Conservation (phyloP, 2,888 invertebrate species). For the Malacosoma neustria region DNA sequence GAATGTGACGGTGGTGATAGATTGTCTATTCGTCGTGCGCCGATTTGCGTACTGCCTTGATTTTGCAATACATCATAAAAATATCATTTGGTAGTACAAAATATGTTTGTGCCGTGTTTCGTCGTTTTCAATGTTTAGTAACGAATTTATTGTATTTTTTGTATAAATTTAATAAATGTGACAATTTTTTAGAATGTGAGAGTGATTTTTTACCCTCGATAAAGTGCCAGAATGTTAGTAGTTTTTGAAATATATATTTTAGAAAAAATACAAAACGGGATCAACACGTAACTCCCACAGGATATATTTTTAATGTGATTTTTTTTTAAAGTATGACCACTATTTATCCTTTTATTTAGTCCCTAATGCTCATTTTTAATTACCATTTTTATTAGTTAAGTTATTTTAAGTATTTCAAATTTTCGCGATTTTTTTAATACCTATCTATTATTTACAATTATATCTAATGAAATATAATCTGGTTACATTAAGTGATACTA, state of each 20-base stretch:
- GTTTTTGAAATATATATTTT: conserved; percentile 50
- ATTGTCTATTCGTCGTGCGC: no score
- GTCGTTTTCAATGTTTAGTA: conserved; percentile 43
- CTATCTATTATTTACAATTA: conserved; percentile 16
- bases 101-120: conserved; percentile 33
- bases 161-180: conserved; percentile 29
- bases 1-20: no score
- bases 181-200: conserved; percentile 39
- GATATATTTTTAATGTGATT: conserved; percentile 48
- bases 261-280: conserved; percentile 39
- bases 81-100: conserved; percentile 58
- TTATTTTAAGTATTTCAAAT: conserved; percentile 48
- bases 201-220: conserved; percentile 41
- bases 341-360: conserved; percentile 66
- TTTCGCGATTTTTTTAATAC: conserved; percentile 38
- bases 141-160: conserved; percentile 52
- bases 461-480: conserved; percentile 33
- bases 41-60: conserved; percentile 32
- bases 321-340: conserved; percentile 54
- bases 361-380: conserved; percentile 70
- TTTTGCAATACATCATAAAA: conserved; percentile 29
- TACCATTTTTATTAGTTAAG: conserved; percentile 65
- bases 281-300: conserved; percentile 32
- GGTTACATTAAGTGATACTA: conserved; percentile 41
- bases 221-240: conserved; percentile 69